Evolutionary conservation across 2,797 vertebrate species (phyloP).

Genomic region (Loriculus beryllinus): DNA sequence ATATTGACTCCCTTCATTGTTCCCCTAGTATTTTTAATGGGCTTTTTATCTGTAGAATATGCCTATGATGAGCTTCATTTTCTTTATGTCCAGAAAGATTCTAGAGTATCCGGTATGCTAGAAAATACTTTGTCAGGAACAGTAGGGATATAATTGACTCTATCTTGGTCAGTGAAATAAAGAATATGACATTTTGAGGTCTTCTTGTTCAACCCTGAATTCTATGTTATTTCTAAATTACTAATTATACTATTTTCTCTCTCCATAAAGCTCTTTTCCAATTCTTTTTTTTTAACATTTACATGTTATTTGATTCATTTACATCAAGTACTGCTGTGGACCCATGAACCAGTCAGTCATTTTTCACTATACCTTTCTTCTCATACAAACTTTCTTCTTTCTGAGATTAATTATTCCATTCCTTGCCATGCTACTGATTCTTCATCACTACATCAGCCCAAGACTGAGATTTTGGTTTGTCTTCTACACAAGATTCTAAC

Average conservation of each 20-base stretch:
- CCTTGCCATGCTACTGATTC: not conserved
- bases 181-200: not conserved
- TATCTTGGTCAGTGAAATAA: not conserved
- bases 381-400: not conserved
- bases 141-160: not conserved
- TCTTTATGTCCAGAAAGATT: not conserved
- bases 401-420: not conserved
- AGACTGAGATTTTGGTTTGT: not conserved
- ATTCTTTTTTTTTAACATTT: not conserved
- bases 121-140: not conserved
- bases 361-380: not conserved
- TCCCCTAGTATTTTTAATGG: not conserved
- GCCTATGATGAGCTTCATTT: not conserved
- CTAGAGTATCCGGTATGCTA: not conserved
- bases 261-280: not conserved
- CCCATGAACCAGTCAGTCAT: not conserved
- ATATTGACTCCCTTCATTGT: not conserved
- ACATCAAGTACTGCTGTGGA: not conserved
- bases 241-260: not conserved
- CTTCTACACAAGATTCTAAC: not conserved
- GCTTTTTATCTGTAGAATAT: not conserved
- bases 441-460: not conserved
- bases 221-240: not conserved
- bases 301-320: not conserved
- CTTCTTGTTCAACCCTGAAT: not conserved